phyloP scores from a whole-genome alignment of 2,113 vertebrate genomes.

The Gymnorhina tibicen region DNA sequence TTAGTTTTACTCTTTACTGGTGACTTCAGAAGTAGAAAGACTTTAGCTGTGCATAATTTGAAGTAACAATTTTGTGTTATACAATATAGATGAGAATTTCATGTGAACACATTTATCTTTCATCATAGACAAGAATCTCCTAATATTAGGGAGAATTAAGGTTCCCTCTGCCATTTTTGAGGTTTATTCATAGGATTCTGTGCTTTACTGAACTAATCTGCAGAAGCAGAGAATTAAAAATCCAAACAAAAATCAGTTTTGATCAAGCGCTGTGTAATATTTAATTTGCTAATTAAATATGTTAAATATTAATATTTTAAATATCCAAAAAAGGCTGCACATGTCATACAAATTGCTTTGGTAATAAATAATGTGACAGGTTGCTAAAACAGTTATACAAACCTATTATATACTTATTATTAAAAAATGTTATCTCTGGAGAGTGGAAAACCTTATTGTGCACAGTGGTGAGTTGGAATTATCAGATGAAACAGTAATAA shows the following conservation, averaged over 20 bases:
- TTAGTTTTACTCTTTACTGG: background rate
- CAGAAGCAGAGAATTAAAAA: background rate
- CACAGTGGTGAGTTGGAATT: background rate
- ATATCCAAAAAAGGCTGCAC: background rate
- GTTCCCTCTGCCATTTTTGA: background rate
- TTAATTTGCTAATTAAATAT: background rate
- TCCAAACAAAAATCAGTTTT: fast-evolving
- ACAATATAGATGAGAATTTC: background rate
- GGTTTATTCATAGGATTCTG: background rate
- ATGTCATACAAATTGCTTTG: background rate
- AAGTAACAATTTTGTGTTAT: background rate
- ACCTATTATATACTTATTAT: background rate
- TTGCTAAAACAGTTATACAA: background rate
- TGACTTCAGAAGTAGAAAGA: background rate
- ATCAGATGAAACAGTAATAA: background rate
- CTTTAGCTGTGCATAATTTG: background rate
- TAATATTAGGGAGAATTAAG: background rate
- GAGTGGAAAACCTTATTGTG: background rate
- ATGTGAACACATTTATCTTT: background rate
- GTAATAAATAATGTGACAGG: background rate
- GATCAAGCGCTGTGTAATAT: background rate
- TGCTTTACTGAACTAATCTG: background rate
- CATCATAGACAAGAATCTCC: background rate
- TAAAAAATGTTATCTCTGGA: background rate
- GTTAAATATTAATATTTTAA: background rate